Percentiles rank a stretch among this genome's conserved stretches.
These are phyloP conservation scores for Drosophila sp. DNA, from an alignment of 1,140 invertebrate species.

Conservation along the genomic window DNA sequence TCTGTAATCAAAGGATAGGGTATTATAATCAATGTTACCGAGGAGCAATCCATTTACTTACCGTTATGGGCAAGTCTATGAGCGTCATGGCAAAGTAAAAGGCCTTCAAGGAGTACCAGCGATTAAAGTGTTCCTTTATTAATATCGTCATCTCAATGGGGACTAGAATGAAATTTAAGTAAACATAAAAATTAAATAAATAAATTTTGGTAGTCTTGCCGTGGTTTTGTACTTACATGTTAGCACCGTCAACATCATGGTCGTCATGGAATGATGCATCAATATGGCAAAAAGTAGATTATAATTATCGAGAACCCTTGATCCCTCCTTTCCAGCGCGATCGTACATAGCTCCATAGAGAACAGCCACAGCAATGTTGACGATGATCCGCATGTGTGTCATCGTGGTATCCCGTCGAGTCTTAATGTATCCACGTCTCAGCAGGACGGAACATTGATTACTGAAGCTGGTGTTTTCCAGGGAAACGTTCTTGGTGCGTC, in stretches of 20 bases:
- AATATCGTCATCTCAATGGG: constrained; percentile 96
- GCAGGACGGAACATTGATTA: constrained; percentile 90
- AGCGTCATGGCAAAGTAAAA: constrained; percentile 95
- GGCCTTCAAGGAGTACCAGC: constrained; percentile 97
- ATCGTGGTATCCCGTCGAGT: constrained; percentile 93
- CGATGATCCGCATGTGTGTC: constrained; percentile 92
- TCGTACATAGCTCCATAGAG: constrained; percentile 91
- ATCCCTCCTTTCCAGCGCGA: constrained; percentile 89
- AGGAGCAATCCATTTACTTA: constrained; percentile 77
- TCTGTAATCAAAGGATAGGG: constrained; percentile 85
- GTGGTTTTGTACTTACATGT: constrained; percentile 85
- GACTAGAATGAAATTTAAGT: constrained; percentile 89
- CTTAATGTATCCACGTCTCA: constrained; percentile 89
- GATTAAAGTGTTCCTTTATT: constrained; percentile 96
- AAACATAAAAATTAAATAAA: too few species aligned
- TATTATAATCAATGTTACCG: background rate
- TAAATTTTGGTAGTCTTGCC: too few species aligned
- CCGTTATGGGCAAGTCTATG: constrained; percentile 91
- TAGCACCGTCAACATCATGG: constrained; percentile 93
- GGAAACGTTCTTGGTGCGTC: constrained; percentile 78
- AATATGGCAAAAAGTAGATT: constrained; percentile 92
- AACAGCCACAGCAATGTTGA: constrained; percentile 89
- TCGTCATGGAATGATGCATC: constrained; percentile 93
- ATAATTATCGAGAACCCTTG: constrained; percentile 91
- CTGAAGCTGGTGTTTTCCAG: constrained; percentile 89